These are phyloP conservation scores for Crotalus horridus DNA, from an alignment of 2,113 vertebrate species.

Conservation along the genomic window DNA sequence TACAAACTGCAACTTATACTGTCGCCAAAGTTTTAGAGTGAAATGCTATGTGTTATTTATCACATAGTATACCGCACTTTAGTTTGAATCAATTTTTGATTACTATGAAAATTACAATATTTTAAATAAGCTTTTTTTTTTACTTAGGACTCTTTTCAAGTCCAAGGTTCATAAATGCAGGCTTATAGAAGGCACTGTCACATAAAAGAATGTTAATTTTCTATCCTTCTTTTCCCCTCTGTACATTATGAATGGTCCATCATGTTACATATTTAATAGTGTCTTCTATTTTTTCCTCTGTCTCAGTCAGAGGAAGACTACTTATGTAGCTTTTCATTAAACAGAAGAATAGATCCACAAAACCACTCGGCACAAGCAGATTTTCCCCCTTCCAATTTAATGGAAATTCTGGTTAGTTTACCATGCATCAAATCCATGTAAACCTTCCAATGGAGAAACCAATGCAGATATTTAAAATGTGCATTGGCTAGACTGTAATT, in stretches of 20 bases:
- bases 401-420: conserved; percentile 6
- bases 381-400: not conserved
- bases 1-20: not conserved
- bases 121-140: not conserved
- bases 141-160: not conserved
- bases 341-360: conserved; percentile 43
- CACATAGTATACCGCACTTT: not conserved
- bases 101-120: not conserved
- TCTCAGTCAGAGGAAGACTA: not conserved
- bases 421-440: not conserved
- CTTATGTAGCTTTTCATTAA: conserved; percentile 6
- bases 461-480: conserved; percentile 54
- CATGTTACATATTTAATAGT: not conserved
- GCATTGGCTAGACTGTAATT: conserved; percentile 47
- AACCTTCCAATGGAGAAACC: conserved; percentile 63
- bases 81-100: not conserved
- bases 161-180: not conserved
- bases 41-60: not conserved
- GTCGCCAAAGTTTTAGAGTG: not conserved
- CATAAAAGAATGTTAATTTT: not conserved
- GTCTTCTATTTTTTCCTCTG: not conserved
- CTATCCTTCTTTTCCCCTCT: conserved; percentile 27
- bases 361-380: not conserved
- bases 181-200: not conserved
- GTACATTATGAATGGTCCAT: not conserved